Evolutionary conservation across 2,888 invertebrate genomes (phyloP).

Genomic region (Octodonta nipae): DNA sequence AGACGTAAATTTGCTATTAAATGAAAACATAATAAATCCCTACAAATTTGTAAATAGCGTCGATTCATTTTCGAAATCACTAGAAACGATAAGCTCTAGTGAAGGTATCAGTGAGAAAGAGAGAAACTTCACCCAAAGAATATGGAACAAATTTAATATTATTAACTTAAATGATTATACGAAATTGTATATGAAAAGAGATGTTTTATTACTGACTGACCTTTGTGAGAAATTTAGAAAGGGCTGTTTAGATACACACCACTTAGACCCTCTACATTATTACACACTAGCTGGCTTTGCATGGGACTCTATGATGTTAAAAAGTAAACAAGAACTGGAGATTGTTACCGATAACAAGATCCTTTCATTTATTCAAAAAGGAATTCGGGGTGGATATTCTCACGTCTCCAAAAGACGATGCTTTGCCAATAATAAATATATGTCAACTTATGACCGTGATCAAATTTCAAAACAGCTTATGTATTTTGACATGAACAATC

Average conservation of each 20-base stretch:
- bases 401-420: conserved; percentile 20
- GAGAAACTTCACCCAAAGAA: no score
- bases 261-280: conserved; percentile 22
- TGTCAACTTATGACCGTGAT: not conserved
- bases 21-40: no score
- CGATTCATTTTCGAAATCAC: no score
- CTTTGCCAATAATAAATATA: conserved; percentile 25
- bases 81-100: no score
- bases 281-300: conserved; percentile 22
- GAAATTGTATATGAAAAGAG: conserved; percentile 27
- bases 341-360: conserved; percentile 22
- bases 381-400: conserved; percentile 24
- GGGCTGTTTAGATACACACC: conserved; percentile 20
- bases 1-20: no score
- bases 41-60: no score
- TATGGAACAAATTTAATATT: no score
- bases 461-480: conserved; percentile 2
- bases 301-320: conserved; percentile 22
- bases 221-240: conserved; percentile 29
- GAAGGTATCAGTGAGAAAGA: no score
- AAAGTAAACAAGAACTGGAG: conserved; percentile 16
- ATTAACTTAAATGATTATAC: conserved; percentile 25
- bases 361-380: conserved; percentile 21
- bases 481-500: conserved; percentile 4
- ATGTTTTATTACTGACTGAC: conserved; percentile 27